Evolutionary conservation across 2,113 vertebrate species (phyloP).

Genomic region (Periophthalmodon schlosseri): DNA sequence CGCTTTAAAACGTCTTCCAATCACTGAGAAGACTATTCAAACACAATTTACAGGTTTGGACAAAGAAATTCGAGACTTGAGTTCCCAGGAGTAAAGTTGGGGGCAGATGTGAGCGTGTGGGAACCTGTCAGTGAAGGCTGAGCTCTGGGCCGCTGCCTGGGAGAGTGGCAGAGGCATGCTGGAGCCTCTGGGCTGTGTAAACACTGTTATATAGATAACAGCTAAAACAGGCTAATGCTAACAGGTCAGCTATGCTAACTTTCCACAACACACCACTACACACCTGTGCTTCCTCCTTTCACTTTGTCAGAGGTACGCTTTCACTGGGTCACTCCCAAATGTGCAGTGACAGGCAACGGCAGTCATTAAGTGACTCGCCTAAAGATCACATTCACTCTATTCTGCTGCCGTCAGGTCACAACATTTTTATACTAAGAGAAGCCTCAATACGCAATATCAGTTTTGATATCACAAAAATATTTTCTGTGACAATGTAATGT

Average conservation of each 20-base stretch:
- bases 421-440: too few relatives aligned
- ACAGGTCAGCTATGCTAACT: conserved; percentile 27
- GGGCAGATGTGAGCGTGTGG: conserved; percentile 52
- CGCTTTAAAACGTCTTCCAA: neutral
- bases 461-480: too few relatives aligned
- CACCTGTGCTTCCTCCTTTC: neutral
- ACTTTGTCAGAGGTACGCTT: neutral
- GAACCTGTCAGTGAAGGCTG: conserved; percentile 60
- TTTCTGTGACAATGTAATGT: too few relatives aligned
- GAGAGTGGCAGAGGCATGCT: conserved; percentile 60
- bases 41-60: neutral
- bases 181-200: conserved; percentile 63
- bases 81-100: conserved; percentile 28
- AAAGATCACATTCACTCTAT: neutral
- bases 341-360: neutral
- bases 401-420: too few relatives aligned
- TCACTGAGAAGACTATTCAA: neutral
- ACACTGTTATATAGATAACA: conserved; percentile 47
- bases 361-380: neutral
- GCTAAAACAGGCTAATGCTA: conserved; percentile 13
- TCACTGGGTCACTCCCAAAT: neutral
- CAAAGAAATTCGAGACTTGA: neutral
- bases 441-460: too few relatives aligned
- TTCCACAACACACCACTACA: conserved; percentile 1
- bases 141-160: conserved; percentile 48